Base-by-base conservation (phyloP, 2,888 invertebrate species). In the Sinohyriopsis cumingii region DNA sequence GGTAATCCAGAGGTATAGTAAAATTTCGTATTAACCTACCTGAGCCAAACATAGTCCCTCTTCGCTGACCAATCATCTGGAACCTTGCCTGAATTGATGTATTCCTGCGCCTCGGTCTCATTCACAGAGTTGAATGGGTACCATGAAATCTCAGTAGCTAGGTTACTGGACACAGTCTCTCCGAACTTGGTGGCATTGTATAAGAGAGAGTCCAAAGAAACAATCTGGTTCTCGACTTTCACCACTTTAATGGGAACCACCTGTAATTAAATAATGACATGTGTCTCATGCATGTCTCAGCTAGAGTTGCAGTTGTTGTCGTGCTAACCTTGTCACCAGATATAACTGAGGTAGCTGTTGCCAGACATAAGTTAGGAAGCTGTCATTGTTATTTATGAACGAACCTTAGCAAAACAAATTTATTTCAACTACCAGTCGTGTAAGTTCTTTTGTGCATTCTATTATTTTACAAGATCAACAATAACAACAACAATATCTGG, bases 81-180 rank as follows among this genome's bases (percentile, higher is more conserved):
- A 24, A 73, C 64, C 19, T 28, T 68, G 20, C 69, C 71, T 45
- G 63, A 68, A 1, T 20, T 45, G 22, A 57, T 28, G 68, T 78
- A 78, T 5, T 60, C 65, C 3, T 25, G 66, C 18, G 67, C 71
- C 28, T 76, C 74, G n/a, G 57, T 62, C 15, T 9, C 9, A 9
- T 7, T 57, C 57, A 57, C 22, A 2, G 22, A n/a, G 2, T 77
- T 79, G 70, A 79, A 75, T 19, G 79, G 79, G 67, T 73, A 79
- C 79, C 79, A 79, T n/a, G 77, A 73, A 22, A 79, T 71, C 60
- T 79, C 79, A 7, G 75, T 77, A 33, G 72, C 63, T 59, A 79
- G 75, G 71, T 77, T 75, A 25, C 63, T 59, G 24, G 66, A 69
- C 24, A 75, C 72, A 1, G 68, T 65, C 5, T 69, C 69, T 55